phyloP scores from a whole-genome alignment of 2,888 invertebrate genomes.

The Dermolepida albohirtum region DNA sequence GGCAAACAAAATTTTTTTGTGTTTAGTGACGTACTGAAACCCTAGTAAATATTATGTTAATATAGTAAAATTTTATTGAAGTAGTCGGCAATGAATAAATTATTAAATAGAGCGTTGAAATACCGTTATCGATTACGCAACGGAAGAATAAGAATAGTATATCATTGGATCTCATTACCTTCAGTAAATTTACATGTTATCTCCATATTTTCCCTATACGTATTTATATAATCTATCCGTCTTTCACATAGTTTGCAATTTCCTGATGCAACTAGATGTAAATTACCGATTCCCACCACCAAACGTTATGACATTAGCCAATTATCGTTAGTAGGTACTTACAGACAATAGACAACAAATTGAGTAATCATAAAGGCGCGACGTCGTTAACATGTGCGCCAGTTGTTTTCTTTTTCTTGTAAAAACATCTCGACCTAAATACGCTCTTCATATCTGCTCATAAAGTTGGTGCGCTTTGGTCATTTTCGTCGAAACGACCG shows the following conservation, averaged over 20 bases:
- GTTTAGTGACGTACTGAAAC: too few species aligned
- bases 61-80: too few species aligned
- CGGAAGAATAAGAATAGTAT: too few species aligned
- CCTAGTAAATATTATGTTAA: too few species aligned
- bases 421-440: constrained; percentile 25
- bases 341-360: constrained; percentile 29
- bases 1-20: too few species aligned
- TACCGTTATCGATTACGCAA: too few species aligned
- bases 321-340: constrained; percentile 21
- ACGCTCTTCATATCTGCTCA: not conserved
- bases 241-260: constrained; percentile 30
- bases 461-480: not conserved
- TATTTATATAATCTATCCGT: constrained; percentile 13
- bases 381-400: constrained; percentile 19
- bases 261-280: constrained; percentile 33
- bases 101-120: too few species aligned
- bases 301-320: constrained; percentile 11
- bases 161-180: not conserved
- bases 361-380: constrained; percentile 29
- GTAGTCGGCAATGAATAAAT: too few species aligned
- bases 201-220: not conserved
- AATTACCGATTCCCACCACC: constrained; percentile 32
- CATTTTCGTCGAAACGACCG: constrained; percentile 24
- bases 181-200: constrained; percentile 2
- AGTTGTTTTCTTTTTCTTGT: constrained; percentile 27